A percentile compares a stretch with the other conserved stretches of the same genome.
Conservation (phyloP, 2,113 vertebrate genomes). For the Ceuthmochares aereus region DNA sequence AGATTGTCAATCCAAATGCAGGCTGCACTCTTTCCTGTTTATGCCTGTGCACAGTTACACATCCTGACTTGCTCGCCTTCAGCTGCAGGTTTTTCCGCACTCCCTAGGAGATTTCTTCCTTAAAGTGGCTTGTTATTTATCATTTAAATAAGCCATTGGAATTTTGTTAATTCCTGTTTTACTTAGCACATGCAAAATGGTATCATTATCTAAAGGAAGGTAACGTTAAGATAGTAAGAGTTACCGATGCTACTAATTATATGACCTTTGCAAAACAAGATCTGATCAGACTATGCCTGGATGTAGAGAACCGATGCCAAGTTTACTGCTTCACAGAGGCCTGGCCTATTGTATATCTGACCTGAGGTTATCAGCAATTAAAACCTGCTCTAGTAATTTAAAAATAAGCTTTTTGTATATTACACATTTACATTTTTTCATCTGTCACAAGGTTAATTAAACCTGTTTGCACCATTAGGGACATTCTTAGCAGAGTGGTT, state of each 20-base stretch:
- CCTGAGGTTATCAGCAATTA: conserved; percentile 16
- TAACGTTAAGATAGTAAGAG: conserved; percentile 54
- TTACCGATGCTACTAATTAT: conserved; percentile 61
- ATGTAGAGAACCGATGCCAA: conserved; percentile 24
- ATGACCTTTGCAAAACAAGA: conserved; percentile 54
- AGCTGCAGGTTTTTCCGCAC: conserved; percentile 79
- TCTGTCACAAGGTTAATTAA: neutral
- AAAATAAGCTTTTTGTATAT: conserved; percentile 45
- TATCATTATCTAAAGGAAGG: conserved; percentile 67
- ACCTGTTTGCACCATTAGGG: neutral
- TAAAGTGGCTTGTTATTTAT: conserved; percentile 79
- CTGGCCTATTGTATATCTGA: conserved; percentile 47
- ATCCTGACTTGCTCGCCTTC: conserved; percentile 83
- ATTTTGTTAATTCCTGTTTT: conserved; percentile 83
- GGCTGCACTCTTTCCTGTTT: conserved; percentile 89
- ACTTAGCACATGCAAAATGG: conserved; percentile 70
- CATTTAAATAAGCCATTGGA: conserved; percentile 77
- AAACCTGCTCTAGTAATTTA: conserved; percentile 42
- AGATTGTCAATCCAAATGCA: conserved; percentile 75
- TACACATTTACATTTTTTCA: neutral
- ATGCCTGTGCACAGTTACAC: conserved; percentile 79
- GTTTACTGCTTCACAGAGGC: neutral
- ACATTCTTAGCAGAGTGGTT: neutral
- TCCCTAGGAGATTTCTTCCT: conserved; percentile 80
- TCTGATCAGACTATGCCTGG: neutral